phyloP scores from a whole-genome alignment of 2,113 vertebrate species.

The Hyperoodon ampullatus region DNA sequence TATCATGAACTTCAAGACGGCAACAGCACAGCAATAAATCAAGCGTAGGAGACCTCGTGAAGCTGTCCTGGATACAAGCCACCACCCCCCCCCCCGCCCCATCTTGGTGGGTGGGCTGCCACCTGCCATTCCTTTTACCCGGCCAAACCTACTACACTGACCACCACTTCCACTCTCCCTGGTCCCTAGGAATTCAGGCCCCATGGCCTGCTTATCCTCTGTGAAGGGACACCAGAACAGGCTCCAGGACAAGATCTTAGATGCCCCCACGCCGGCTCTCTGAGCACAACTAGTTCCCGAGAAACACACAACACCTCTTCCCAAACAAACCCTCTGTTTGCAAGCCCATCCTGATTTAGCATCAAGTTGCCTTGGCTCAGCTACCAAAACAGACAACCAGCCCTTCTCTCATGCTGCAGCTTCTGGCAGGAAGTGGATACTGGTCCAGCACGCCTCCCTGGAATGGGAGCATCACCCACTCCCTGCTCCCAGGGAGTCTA shows the following conservation, averaged over 20 bases:
- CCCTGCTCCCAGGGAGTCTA: background rate
- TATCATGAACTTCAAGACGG: background rate
- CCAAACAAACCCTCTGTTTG: background rate
- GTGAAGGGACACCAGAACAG: no score
- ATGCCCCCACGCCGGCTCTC: background rate
- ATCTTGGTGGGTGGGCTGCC: background rate
- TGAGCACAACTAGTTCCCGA: background rate
- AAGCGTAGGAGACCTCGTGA: background rate
- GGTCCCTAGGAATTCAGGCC: background rate
- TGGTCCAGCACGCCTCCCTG: background rate
- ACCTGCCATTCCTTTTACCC: background rate
- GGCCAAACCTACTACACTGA: background rate
- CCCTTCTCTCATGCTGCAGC: background rate
- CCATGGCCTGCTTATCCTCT: background rate
- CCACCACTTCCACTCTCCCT: background rate
- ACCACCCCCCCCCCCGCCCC: background rate
- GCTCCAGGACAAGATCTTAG: background rate
- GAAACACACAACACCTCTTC: background rate
- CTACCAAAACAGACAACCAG: background rate
- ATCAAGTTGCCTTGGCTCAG: background rate
- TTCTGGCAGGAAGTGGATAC: background rate
- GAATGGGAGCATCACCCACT: background rate
- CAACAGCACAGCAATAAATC: background rate
- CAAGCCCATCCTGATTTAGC: background rate
- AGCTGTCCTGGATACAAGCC: background rate